Base-by-base conservation (phyloP, 2,113 vertebrate genomes). In the Poicephalus meyeri region DNA sequence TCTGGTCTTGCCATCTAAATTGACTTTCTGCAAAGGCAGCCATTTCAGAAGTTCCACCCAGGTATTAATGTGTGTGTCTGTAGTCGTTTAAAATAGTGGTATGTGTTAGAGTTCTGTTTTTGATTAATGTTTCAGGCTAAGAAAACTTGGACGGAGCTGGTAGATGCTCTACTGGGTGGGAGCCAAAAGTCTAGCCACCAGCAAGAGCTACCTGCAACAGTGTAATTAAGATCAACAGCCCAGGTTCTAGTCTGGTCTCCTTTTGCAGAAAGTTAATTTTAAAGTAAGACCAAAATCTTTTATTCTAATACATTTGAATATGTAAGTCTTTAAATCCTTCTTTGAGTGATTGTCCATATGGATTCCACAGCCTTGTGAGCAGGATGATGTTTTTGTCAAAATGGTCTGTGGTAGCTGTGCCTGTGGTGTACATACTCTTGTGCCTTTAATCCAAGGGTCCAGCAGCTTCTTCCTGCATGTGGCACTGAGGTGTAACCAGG, bases 241-340 rank as follows among this genome's bases (percentile, higher is more conserved):
- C 86, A 92, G 52, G 19, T 93, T 97, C 39, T 97, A 91, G 39
- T 50, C 86, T 96, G 88, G 37, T 91, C 65, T 95, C 56, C 60
- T 93, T 93, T 95, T 95, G 91, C 91, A 96, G 89, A 93, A 96
- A 91, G 71, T 91, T 91, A 91, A 71, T 95, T 94, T 91, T 93
- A 66, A 94, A 94, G 83, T 86, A 91, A 95, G 81, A 91, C 46
- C n/a, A 80, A 95, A 72, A 69, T 61, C 1, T 91, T 77, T 85
- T 93, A 89, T 81, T 44, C 31, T 72, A 91, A 72, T 85, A 41
- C 12, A n/a, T 87, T 86, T 89, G 16, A 92, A 37, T 83, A 86
- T 86, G 11, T 69, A 65, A 71, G n/a, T 79, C 47, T 93, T 91
- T 39, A 46, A 53, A 53, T 70, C 88, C 29, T 63, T 88, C 33